Evolutionary conservation across 2,888 invertebrate species (phyloP).

Genomic region (Calameuta idolon): DNA sequence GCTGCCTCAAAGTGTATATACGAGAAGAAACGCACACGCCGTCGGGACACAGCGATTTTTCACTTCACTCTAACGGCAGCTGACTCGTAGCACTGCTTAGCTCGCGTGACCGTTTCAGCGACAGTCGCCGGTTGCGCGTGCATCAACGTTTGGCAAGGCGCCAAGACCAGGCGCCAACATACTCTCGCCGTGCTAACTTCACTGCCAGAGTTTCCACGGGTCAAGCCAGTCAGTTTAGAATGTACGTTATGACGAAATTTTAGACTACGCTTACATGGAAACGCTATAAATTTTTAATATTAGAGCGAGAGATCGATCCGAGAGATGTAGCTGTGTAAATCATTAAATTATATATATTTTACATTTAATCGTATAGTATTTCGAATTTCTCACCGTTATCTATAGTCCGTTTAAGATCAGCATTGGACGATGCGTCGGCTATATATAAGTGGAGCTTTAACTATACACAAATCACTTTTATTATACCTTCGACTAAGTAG

Average conservation of each 20-base stretch:
- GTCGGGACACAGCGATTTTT: background rate
- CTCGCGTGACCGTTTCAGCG: background rate
- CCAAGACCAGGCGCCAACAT: slow-evolving; percentile 55
- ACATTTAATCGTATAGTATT: background rate
- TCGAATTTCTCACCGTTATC: background rate
- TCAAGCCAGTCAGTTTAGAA: background rate
- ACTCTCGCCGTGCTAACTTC: slow-evolving; percentile 32
- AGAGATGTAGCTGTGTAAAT: background rate
- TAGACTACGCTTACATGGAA: background rate
- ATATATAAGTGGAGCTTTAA: background rate
- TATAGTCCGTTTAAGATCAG: background rate
- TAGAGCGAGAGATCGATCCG: background rate
- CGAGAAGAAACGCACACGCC: background rate
- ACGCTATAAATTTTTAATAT: background rate
- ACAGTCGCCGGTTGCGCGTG: background rate
- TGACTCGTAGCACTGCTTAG: background rate
- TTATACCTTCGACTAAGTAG: background rate
- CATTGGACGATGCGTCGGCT: background rate
- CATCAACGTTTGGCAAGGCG: slow-evolving; percentile 38
- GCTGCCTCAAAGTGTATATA: background rate
- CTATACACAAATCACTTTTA: background rate
- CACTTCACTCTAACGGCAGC: slow-evolving; percentile 6
- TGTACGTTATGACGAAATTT: background rate
- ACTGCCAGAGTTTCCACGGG: background rate
- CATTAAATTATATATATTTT: background rate